Evolutionary conservation across 2,113 vertebrate species (phyloP).

Genomic region (Chaetodon auriga): DNA sequence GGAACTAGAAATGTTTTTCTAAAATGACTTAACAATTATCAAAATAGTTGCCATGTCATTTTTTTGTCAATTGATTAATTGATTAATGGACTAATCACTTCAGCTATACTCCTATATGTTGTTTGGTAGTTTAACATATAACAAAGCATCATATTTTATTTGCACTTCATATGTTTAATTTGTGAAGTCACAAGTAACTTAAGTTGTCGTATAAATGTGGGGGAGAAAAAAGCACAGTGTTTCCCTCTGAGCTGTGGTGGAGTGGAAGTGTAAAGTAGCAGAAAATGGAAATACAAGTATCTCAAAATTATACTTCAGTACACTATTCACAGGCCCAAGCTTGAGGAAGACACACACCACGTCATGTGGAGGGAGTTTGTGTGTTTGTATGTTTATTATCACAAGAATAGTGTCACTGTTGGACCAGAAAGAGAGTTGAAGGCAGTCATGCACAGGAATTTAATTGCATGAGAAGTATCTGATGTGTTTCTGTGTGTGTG

Average conservation of each 20-base stretch:
- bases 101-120: no score
- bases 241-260: neutral
- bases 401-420: neutral
- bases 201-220: neutral
- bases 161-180: neutral
- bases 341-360: no score
- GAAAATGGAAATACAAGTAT: neutral
- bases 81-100: no score
- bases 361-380: no score
- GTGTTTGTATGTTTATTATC: neutral
- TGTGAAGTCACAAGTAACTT: no score
- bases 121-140: no score
- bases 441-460: slow-evolving; percentile 45
- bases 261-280: neutral
- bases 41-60: no score
- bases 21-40: no score
- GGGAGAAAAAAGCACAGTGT: neutral
- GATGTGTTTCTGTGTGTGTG: slow-evolving; percentile 6
- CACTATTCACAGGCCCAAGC: no score
- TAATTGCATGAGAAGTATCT: slow-evolving; percentile 43
- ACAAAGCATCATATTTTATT: neutral
- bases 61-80: no score
- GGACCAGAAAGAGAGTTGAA: neutral
- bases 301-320: neutral
- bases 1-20: no score